Percentiles rank a stretch among this genome's conserved stretches.
Evolutionary conservation across 2,113 vertebrate genomes (phyloP).

Genomic region (Orientallactaga bullata): DNA sequence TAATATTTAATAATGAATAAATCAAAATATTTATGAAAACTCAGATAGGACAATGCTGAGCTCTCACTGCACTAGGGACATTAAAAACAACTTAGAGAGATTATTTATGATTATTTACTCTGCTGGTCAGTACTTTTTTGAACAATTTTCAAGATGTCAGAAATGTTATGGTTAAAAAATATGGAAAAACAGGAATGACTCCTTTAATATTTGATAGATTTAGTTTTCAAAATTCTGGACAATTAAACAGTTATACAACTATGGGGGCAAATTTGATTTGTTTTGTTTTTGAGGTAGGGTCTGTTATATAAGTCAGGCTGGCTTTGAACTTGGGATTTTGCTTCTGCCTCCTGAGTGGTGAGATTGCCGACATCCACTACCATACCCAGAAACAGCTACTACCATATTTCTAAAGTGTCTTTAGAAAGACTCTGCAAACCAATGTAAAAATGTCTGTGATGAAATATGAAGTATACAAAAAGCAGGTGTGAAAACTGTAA

Average conservation of each 20-base stretch:
- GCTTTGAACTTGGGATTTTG: not conserved
- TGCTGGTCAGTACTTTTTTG: not conserved
- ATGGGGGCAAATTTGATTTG: not conserved
- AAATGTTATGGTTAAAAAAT: conserved; percentile 23
- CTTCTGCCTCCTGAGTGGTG: not conserved
- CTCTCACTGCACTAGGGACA: not conserved
- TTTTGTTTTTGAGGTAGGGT: not conserved
- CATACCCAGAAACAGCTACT: not conserved
- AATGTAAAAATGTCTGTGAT: conserved; percentile 7
- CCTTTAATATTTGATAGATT: not conserved
- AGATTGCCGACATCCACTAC: not conserved
- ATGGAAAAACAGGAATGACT: not conserved
- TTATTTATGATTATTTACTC: not conserved
- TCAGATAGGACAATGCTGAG: not conserved
- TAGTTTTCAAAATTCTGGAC: conserved; percentile 15
- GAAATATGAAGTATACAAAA: conserved; percentile 11
- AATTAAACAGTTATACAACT: conserved; percentile 25
- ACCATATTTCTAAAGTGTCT: conserved; percentile 3
- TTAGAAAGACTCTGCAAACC: conserved; percentile 27
- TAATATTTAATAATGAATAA: not conserved
- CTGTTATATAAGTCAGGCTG: not conserved
- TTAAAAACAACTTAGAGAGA: not conserved
- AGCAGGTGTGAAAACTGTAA: conserved; percentile 41
- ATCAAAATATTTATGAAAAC: conserved; percentile 40
- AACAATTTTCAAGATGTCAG: not conserved